Base-by-base conservation (phyloP, 2,797 vertebrate genomes). In the Liasis olivaceus region DNA sequence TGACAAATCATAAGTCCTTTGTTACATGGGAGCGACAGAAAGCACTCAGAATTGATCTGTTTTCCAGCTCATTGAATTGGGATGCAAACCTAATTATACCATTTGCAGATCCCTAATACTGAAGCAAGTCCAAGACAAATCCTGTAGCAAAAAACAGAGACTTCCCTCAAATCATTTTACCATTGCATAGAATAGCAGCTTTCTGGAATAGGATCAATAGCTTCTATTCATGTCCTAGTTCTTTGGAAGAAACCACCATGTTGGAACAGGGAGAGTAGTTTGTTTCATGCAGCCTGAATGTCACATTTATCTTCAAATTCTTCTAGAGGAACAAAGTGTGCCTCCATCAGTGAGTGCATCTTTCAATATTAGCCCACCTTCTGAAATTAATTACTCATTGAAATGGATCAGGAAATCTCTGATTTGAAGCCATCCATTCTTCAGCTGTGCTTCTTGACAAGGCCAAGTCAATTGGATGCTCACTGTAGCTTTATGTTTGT, bases 371-470 rank as follows among this genome's bases (percentile, higher is more conserved):
- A 26, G n/a, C 22, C 54, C 54, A 89, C 22, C 31, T 89, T 95
- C 92, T 89, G 87, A 96, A 94, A 85, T 1, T 0, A 95, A 95
- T 96, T 91, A 81, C 94, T 97, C 95, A 95, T 92, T 88, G 20
- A 96, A 96, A 96, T 94, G 91, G 92, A 96, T 95, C 93, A 92
- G 96, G 94, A 95, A 93, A 93, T 96, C 96, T 95, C 95, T 81
- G 91, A 91, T 94, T 91, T 91, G 91, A 95, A 96, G 91, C 77
- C 88, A 95, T 96, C 91, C 64, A 90, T 96, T 95, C 94, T 89
- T 6, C 92, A 66, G 85, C 1, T 95, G 93, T 92, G 95, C 93
- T 92, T 13, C 91, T 91, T 96, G 96, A 93, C 95, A 96, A 47
- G 22, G 66, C 94, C 94, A 95, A 96, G 94, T 95, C 96, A 95